Evolutionary conservation across 2,113 vertebrate species (phyloP).

Genomic region (Pholis gunnellus): DNA sequence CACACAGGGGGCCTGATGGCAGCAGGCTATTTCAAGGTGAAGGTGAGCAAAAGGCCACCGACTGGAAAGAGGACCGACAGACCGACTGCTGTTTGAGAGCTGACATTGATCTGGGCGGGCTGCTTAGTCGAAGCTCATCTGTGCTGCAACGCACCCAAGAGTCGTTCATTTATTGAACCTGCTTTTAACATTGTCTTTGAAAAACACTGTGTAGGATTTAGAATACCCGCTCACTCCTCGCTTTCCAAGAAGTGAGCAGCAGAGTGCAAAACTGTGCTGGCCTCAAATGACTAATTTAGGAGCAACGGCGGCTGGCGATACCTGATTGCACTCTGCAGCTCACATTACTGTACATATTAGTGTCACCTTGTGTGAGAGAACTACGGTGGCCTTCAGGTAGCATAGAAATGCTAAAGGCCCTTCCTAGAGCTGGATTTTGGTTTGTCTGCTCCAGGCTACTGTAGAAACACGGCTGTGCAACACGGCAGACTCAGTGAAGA

Average conservation of each 20-base stretch:
- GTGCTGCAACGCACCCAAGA: not conserved
- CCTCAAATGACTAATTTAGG: too few species aligned
- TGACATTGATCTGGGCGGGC: slow-evolving; percentile 44
- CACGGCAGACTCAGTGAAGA: too few species aligned
- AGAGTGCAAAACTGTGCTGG: too few species aligned
- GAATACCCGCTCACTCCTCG: too few species aligned
- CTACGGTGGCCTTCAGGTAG: not conserved
- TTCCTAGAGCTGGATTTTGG: too few species aligned
- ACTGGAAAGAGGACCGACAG: slow-evolving; percentile 54
- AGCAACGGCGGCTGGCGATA: too few species aligned
- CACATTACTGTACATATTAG: not conserved
- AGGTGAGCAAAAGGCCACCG: slow-evolving; percentile 59
- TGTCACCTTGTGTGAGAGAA: not conserved
- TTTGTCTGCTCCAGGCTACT: too few species aligned
- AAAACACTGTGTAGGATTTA: too few species aligned
- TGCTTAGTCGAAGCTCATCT: slow-evolving; percentile 24
- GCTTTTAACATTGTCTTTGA: not conserved
- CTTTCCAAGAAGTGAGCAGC: too few species aligned
- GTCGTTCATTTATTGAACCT: not conserved
- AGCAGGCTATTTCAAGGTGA: slow-evolving; percentile 71
- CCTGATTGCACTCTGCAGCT: too few species aligned
- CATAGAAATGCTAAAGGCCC: not conserved
- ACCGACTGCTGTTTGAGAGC: slow-evolving; percentile 27
- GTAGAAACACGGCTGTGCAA: too few species aligned
- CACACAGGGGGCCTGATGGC: slow-evolving; percentile 44